Base-by-base conservation (phyloP, 2,113 vertebrate genomes). In the Mobula birostris region DNA sequence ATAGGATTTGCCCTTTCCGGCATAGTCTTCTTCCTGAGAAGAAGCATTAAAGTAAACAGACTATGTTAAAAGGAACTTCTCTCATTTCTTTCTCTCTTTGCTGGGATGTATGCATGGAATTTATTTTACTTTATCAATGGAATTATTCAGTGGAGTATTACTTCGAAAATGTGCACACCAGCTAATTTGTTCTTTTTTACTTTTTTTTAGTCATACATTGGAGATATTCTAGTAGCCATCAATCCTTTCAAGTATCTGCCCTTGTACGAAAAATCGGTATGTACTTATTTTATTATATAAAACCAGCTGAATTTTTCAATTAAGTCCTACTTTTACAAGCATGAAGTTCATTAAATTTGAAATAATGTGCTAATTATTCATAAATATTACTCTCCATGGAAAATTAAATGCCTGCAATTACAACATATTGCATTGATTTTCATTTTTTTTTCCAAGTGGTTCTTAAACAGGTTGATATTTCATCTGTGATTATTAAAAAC, bases 181-280 rank as follows among this genome's bases (percentile, higher is more conserved):
- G 4, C 36, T 74, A 6, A 93, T 48, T n/a, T 74, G 2, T 40
- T 77, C 72, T 9, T 6, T 63, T 63, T 94, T 48, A 48, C 48
- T 85, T 94, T 76, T 29, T 14, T 94, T 36, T 95, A 97, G 97
- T 96, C 96, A 27, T 96, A 95, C 58, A 94, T 97, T 40, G 96
- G 96, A 79, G 97, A 97, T 94, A 97, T 97, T 94, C 95, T 97
- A 78, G 77, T 97, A 7, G 96, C 96, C 17, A 78, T 97, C 91
- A 97, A 97, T 94, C 97, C 97, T 76, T 97, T 97, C 95, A 96
- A 96, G 95, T 95, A 96, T 0, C 95, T 97, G 48, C 95, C 95
- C n/a, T 94, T 97, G 0, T 97, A 96, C 61, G 95, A 96, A 79
- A 95, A 95, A 83, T 94, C 95, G 95, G 97, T 96, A 95, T 95